Conservation (phyloP, 2,113 vertebrate species). For the Henicopernis longicauda region DNA sequence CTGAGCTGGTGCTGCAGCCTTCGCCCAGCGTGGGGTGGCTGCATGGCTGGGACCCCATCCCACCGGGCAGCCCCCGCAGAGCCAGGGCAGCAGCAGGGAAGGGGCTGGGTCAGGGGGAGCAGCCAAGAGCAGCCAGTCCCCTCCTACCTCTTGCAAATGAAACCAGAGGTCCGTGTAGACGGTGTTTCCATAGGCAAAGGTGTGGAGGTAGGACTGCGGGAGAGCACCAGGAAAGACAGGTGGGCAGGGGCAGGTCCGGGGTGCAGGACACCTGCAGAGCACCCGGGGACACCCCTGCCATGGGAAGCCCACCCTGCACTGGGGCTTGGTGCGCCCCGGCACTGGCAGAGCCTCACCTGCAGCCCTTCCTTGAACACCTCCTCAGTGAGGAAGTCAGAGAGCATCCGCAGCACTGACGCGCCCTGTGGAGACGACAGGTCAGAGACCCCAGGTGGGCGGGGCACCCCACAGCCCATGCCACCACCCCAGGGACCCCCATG, state of each 20-base stretch:
- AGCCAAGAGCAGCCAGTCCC: background rate
- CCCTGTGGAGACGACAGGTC: constrained; percentile 71
- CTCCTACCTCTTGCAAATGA: constrained; percentile 80
- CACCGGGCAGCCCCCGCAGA: background rate
- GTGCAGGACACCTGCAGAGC: background rate
- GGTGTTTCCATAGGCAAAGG: constrained; percentile 79
- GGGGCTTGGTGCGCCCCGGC: background rate
- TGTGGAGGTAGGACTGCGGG: constrained; percentile 80
- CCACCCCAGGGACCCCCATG: rapidly evolving
- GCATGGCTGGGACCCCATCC: rapidly evolving
- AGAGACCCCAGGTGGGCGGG: background rate
- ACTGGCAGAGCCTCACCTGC: constrained; percentile 74
- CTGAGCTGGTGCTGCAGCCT: rapidly evolving
- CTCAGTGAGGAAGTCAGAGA: constrained; percentile 86
- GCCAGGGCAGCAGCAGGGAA: background rate
- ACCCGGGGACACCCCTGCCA: rapidly evolving
- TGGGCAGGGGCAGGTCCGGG: background rate
- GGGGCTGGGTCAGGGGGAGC: too few relatives aligned
- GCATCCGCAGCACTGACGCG: constrained; percentile 87
- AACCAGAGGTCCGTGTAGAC: constrained; percentile 82
- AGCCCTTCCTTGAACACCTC: constrained; percentile 81
- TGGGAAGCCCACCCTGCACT: background rate
- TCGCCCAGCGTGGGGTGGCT: rapidly evolving
- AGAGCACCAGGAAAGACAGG: background rate
- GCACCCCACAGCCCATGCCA: background rate